Conservation (phyloP, 2,888 invertebrate genomes). For the Rhyacophila evoluta region DNA sequence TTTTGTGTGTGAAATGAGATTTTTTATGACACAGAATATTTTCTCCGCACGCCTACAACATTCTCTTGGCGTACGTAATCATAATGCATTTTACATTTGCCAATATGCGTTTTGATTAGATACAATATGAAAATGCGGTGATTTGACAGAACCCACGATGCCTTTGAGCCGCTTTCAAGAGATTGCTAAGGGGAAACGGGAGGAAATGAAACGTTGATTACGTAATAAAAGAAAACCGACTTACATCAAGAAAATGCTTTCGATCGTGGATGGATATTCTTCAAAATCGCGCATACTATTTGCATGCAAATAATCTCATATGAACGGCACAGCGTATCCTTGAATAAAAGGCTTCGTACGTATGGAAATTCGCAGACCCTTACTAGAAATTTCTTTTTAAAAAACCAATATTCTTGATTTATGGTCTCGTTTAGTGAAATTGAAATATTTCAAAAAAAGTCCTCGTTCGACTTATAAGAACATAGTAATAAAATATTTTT, state of each 20-base stretch:
- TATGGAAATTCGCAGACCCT: not conserved
- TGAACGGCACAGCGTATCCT: not conserved
- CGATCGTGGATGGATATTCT: not conserved
- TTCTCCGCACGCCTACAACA: too few relatives aligned
- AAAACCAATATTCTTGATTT: not conserved
- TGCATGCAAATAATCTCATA: constrained; percentile 1
- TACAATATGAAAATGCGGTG: not conserved
- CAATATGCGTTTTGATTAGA: not conserved
- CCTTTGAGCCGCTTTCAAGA: not conserved
- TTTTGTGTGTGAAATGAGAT: too few relatives aligned
- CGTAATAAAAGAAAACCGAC: not conserved
- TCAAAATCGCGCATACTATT: not conserved
- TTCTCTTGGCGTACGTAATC: not conserved
- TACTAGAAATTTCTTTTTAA: not conserved
- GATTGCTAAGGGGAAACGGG: not conserved
- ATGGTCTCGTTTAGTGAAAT: not conserved
- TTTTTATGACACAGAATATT: too few relatives aligned
- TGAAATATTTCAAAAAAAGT: not conserved
- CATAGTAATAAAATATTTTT: too few relatives aligned
- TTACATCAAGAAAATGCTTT: not conserved
- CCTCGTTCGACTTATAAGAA: not conserved
- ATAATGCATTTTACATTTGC: too few relatives aligned
- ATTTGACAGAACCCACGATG: not conserved
- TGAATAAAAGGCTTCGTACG: not conserved
- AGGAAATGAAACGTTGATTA: constrained; percentile 12